A percentile compares a stretch with the other conserved stretches of the same genome.
These are phyloP conservation scores for Pomatostomus ruficeps DNA, from an alignment of 2,113 vertebrate genomes.

Conservation along the genomic window DNA sequence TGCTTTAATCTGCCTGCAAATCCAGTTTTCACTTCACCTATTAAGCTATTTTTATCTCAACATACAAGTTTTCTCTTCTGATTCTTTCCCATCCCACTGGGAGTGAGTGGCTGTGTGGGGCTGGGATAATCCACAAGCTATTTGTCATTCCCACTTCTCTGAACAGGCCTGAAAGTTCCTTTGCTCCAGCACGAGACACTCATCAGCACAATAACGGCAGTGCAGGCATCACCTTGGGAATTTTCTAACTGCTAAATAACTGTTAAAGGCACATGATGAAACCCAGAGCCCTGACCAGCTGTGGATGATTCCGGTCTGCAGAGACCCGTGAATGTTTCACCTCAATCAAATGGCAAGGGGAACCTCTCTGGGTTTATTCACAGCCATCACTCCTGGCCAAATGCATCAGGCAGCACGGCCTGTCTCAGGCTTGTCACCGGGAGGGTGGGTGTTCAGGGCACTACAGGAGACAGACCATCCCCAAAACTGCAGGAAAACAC, in stretches of 20 bases:
- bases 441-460: background rate
- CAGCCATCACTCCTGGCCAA: background rate
- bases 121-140: background rate
- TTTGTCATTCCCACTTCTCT: background rate
- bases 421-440: background rate
- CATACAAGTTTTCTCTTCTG: background rate
- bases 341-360: background rate
- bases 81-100: background rate
- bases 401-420: background rate
- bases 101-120: background rate
- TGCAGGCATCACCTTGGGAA: background rate
- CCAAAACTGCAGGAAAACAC: background rate
- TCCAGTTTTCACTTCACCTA: background rate
- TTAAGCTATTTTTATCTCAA: background rate
- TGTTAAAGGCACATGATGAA: background rate
- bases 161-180: background rate
- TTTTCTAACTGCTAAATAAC: background rate
- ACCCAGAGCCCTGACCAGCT: background rate
- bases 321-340: background rate
- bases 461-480: background rate
- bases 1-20: background rate
- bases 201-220: background rate
- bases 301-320: background rate
- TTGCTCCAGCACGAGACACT: background rate
- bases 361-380: background rate